Conservation (phyloP, 2,797 vertebrate species). For the Cossypha caffra region DNA sequence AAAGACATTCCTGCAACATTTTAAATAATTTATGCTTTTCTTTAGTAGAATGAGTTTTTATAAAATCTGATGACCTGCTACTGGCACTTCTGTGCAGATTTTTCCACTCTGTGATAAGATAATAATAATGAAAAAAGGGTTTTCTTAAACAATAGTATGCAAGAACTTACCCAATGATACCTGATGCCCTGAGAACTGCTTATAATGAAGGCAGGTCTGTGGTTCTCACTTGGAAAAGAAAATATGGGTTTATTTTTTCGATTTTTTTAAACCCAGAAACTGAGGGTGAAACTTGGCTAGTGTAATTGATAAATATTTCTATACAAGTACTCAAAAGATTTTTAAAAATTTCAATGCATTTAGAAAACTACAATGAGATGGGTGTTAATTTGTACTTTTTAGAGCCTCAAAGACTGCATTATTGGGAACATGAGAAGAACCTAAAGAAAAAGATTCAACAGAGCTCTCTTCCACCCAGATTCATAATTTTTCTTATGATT, state of each 20-base stretch:
- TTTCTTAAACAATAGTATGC: neutral
- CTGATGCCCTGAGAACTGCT: neutral
- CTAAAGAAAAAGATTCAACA: neutral
- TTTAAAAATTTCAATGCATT: neutral
- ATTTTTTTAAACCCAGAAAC: neutral
- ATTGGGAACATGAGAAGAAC: neutral
- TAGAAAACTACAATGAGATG: neutral
- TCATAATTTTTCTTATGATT: neutral
- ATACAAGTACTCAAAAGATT: neutral
- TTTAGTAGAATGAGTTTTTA: neutral
- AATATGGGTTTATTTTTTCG: neutral
- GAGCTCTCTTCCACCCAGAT: neutral
- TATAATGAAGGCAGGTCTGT: neutral
- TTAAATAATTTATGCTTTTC: conserved; percentile 5
- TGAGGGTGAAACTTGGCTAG: neutral
- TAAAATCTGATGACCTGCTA: neutral
- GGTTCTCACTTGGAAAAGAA: neutral
- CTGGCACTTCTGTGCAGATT: neutral
- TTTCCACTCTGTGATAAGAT: neutral
- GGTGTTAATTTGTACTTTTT: neutral
- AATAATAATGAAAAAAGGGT: neutral
- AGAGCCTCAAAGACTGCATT: neutral
- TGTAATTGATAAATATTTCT: neutral
- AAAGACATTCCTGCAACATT: neutral
- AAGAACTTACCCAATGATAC: neutral